A percentile compares a stretch with the other conserved stretches of the same genome.
These are phyloP conservation scores for Hydropsyche betteni DNA, from an alignment of 2,888 invertebrate species.

Conservation along the genomic window DNA sequence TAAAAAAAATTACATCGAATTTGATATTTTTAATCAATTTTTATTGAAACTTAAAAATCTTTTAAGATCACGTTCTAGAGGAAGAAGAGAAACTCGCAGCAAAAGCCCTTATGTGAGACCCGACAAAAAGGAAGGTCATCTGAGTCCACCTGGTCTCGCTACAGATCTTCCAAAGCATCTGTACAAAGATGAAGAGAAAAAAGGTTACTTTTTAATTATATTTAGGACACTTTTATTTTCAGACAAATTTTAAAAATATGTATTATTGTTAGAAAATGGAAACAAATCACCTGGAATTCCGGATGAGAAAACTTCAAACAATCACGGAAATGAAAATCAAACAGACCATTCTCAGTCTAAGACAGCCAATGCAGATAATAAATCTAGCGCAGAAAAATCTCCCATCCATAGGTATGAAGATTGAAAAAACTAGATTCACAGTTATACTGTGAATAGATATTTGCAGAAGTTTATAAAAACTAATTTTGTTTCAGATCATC, in stretches of 20 bases:
- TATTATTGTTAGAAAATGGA: constrained; percentile 46
- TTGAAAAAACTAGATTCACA: too few relatives aligned
- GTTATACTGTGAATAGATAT: too few relatives aligned
- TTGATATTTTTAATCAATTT: constrained; percentile 6
- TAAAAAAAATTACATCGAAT: constrained; percentile 25
- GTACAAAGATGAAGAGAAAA: constrained; percentile 49
- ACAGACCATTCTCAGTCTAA: constrained; percentile 62
- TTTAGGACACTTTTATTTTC: not conserved
- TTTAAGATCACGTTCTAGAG: constrained; percentile 45
- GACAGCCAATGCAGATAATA: constrained; percentile 54
- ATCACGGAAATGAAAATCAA: constrained; percentile 45
- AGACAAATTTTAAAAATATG: too few relatives aligned
- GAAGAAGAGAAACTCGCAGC: constrained; percentile 47
- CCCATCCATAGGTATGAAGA: constrained; percentile 19
- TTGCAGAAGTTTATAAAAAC: not conserved
- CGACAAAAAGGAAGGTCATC: constrained; percentile 47
- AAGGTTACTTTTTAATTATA: constrained; percentile 33
- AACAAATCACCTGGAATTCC: constrained; percentile 41
- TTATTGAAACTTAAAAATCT: constrained; percentile 6
- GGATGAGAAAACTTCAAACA: constrained; percentile 38
- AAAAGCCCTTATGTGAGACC: constrained; percentile 43
- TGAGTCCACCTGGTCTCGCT: constrained; percentile 50
- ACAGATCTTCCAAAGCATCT: constrained; percentile 51
- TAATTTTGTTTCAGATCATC: constrained; percentile 39
- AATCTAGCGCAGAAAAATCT: constrained; percentile 29